Conservation (phyloP, 2,888 invertebrate genomes). For the Protodeltote pygarga region DNA sequence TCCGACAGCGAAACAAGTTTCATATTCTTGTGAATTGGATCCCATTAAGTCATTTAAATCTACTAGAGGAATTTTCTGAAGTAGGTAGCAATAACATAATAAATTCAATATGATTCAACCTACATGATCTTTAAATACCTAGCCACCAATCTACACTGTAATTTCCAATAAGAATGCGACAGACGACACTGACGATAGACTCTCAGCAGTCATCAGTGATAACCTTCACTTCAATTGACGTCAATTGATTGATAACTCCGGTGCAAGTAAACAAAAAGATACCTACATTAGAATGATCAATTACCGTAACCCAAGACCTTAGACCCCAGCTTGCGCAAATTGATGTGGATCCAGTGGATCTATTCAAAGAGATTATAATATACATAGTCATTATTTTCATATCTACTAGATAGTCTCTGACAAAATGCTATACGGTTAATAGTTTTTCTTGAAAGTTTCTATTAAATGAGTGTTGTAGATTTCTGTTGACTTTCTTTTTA, state of each 20-base stretch:
- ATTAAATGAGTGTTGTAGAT: constrained; percentile 10
- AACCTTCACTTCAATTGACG: constrained; percentile 78
- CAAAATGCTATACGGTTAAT: constrained; percentile 26
- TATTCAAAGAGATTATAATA: constrained; percentile 37
- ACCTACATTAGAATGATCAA: constrained; percentile 66
- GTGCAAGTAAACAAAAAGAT: constrained; percentile 74
- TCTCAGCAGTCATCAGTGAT: constrained; percentile 62
- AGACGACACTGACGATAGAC: constrained; percentile 52
- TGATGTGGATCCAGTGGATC: constrained; percentile 36
- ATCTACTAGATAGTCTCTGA: constrained; percentile 23
- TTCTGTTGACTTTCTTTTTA: constrained; percentile 4
- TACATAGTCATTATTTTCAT: constrained; percentile 42
- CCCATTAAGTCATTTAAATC: no score
- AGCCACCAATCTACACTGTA: constrained; percentile 21
- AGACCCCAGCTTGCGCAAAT: constrained; percentile 46
- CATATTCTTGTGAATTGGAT: no score
- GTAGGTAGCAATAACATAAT: no score
- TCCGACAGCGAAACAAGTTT: no score
- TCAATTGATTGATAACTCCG: constrained; percentile 78
- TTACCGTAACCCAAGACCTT: constrained; percentile 56
- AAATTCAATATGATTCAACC: neutral
- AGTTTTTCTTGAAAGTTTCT: constrained; percentile 5
- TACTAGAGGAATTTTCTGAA: no score
- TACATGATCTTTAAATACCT: constrained; percentile 1
- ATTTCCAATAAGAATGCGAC: constrained; percentile 44